Conservation (phyloP, 2,797 vertebrate species). For the Silurus lanzhouensis region DNA sequence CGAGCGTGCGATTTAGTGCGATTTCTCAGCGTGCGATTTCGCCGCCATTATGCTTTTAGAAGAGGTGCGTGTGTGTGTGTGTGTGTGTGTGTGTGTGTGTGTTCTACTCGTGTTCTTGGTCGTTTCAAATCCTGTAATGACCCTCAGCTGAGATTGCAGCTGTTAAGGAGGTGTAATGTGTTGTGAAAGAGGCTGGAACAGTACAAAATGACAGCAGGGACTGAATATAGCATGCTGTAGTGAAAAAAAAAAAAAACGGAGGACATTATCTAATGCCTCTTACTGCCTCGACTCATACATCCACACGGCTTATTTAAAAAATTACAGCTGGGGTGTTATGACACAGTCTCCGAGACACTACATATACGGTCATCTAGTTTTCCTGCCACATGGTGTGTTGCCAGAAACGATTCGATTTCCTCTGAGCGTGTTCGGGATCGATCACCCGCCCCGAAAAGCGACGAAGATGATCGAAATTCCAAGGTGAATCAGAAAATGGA, state of each 20-base stretch:
- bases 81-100: conserved; percentile 15
- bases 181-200: conserved; percentile 21
- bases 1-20: background rate
- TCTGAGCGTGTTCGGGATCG: background rate
- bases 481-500: conserved; percentile 5
- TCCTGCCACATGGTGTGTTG: background rate
- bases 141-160: conserved; percentile 10
- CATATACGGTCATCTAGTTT: background rate
- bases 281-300: background rate
- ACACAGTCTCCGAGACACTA: conserved; percentile 6
- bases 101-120: background rate
- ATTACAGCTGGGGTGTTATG: background rate
- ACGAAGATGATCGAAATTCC: background rate
- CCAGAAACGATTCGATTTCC: background rate
- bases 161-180: conserved; percentile 26
- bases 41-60: conserved; percentile 12
- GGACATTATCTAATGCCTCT: background rate
- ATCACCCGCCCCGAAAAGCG: background rate
- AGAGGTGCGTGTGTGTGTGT: background rate
- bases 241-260: background rate
- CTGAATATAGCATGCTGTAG: background rate
- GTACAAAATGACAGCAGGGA: background rate
- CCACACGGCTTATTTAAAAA: background rate
- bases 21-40: conserved; percentile 15
- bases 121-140: conserved; percentile 23